Evolutionary conservation across 2,113 vertebrate genomes (phyloP).

Genomic region (Phaetusa simplex): DNA sequence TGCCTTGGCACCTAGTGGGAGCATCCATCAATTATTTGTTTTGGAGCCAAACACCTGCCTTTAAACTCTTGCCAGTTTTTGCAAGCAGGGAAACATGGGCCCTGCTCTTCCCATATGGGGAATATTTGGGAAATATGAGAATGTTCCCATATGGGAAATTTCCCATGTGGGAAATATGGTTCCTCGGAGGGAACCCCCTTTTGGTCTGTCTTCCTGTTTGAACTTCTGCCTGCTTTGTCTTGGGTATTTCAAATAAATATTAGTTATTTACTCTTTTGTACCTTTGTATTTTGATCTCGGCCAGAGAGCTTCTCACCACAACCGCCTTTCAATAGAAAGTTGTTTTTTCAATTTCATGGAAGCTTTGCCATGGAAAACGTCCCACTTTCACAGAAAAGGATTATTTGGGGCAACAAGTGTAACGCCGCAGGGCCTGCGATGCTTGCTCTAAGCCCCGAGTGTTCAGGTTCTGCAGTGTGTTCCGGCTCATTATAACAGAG

Average conservation of each 20-base stretch:
- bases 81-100: not conserved
- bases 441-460: not conserved
- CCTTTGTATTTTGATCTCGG: not conserved
- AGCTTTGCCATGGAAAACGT: not conserved
- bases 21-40: not conserved
- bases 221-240: not conserved
- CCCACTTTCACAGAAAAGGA: not conserved
- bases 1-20: not conserved
- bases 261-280: not conserved
- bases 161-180: not conserved
- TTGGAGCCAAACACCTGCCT: not conserved
- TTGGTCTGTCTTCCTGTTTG: not conserved
- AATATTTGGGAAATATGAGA: not conserved
- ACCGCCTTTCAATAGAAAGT: not conserved
- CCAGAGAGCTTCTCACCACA: not conserved
- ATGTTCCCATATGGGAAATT: not conserved
- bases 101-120: not conserved
- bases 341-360: not conserved
- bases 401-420: not conserved
- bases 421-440: rapidly evolving
- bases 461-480: not conserved
- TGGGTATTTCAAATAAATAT: not conserved
- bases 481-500: not conserved
- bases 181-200: not conserved
- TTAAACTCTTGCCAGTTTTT: not conserved